These are phyloP conservation scores for Brachystomella parvula DNA, from an alignment of 1,140 invertebrate species.

Conservation along the genomic window DNA sequence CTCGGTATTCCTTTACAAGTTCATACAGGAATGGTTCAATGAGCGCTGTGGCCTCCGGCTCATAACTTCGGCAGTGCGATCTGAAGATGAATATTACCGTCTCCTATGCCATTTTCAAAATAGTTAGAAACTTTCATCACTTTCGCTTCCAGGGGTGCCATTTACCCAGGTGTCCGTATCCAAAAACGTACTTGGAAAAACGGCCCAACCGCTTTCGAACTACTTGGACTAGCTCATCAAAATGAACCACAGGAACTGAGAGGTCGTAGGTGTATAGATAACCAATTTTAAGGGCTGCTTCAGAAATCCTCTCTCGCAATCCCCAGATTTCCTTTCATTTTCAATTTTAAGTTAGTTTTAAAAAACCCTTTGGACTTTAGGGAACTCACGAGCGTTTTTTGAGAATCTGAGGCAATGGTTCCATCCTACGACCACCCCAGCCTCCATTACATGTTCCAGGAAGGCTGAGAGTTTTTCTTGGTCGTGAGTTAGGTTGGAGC, in stretches of 20 bases:
- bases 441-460: slow-evolving; percentile 61
- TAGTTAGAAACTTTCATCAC: too few relatives aligned
- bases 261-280: slow-evolving; percentile 96
- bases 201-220: slow-evolving; percentile 58
- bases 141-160: too few relatives aligned
- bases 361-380: too few relatives aligned
- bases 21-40: slow-evolving; percentile 90
- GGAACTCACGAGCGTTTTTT: slow-evolving; percentile 41
- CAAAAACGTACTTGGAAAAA: slow-evolving; percentile 58
- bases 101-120: too few relatives aligned
- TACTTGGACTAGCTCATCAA: slow-evolving; percentile 71
- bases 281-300: slow-evolving; percentile 66
- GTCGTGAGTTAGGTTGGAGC: slow-evolving; percentile 71
- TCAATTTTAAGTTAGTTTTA: too few relatives aligned
- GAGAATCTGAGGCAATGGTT: slow-evolving; percentile 67
- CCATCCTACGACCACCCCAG: slow-evolving; percentile 70
- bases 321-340: slow-evolving; percentile 72
- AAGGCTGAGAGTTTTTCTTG: slow-evolving; percentile 76
- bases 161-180: slow-evolving; percentile 86
- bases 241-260: slow-evolving; percentile 70
- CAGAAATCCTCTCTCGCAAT: slow-evolving; percentile 76
- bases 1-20: slow-evolving; percentile 64
- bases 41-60: slow-evolving; percentile 54
- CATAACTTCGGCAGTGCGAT: slow-evolving; percentile 63
- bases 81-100: slow-evolving; percentile 88